Evolutionary conservation across 2,888 invertebrate genomes (phyloP), one percentile per base, ranked within the genome.

Genomic region (Philaethria dido): DNA sequence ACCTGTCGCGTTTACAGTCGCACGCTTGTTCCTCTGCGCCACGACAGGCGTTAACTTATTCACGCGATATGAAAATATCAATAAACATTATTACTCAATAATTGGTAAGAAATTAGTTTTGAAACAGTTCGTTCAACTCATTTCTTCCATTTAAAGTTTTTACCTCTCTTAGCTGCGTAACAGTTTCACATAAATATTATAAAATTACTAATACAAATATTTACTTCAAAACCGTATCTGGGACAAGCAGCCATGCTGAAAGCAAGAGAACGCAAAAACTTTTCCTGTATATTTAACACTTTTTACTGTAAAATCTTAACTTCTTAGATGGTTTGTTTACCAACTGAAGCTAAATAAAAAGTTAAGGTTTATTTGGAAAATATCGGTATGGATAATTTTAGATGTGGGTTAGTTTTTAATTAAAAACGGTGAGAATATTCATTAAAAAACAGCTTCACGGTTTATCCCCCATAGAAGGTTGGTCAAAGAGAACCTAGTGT

Each of bases 211-310:
- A 52, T 52, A 52, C 16, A 52, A 52, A 52, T 52, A 52, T 52
- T 52, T 52, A 33, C 52, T 16, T 29, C 52, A 16, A 11, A 29
- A 11, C 16, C 29, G 52, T 33, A 52, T 52, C 16, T 52, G 11
- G 52, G 52, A 52, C 29, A 52, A 16, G 29, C 52, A 52, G 29
- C 50, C 50, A 52, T 52, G 50, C 50, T 52, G 50, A 52, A 52
- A 52, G 50, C 29, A 29, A 52, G 50, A 52, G 50, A 11, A 29
- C 29, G 50, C 29, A 52, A 52, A 52, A 52, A 52, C 16, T 52
- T 52, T 29, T 52, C 52, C 52, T 52, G 52, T 52, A 33, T 52
- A 52, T 52, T 52, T 52, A 52, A 52, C 52, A 52, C 52, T 33
- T 52, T 52, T 52, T 52, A 52, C 16, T 14, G 52, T 52, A 11